Base-by-base conservation (phyloP, 2,888 invertebrate genomes). In the Zeuzera pyrina region DNA sequence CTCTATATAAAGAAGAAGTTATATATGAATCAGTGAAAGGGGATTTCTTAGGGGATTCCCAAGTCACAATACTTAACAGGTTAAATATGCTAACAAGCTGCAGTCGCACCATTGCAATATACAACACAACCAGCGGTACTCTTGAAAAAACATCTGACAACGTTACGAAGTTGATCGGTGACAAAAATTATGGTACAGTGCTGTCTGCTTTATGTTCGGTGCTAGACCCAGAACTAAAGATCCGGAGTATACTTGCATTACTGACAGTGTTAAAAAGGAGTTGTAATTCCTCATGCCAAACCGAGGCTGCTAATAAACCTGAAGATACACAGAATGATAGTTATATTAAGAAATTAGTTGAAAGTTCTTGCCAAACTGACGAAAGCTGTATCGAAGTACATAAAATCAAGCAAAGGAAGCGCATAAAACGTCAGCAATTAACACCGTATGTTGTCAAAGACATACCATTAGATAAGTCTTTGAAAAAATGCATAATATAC, bases 171-270 rank as follows among this genome's bases (percentile, higher is more conserved):
- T 8, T 72, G 0, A 70, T 81, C 1, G 81, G 81, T 0, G 73
- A 76, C 24, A 55, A 54, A 1, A 70, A 68, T 21, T 81, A 74
- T 29, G 66, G 74, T 12, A 50, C 49, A 1, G 34, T 78, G 0
- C 60, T 79, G 1, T 50, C 60, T 3, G 65, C 70, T 0, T 13
- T 81, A 3, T 68, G 71, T 30, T 70, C 76, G 0, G 58, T 78
- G 0, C 54, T 73, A 0, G 70, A 49, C 23, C 59, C 61, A 6
- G 74, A 78, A 25, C 39, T 66, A 1, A 72, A 65, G 46, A 49
- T 78, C 0, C 46, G 65, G 0, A 69, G 60, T 0, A 64, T 81
- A 1, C 36, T 70, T 2, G 55, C 77, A 0, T 33, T 81, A 1
- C 35, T 81, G 1, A 67, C 61, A 1, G 31, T 37, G 0, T 43